These are phyloP conservation scores for Ciconia maguari DNA, from an alignment of 2,113 vertebrate genomes.

Conservation along the genomic window DNA sequence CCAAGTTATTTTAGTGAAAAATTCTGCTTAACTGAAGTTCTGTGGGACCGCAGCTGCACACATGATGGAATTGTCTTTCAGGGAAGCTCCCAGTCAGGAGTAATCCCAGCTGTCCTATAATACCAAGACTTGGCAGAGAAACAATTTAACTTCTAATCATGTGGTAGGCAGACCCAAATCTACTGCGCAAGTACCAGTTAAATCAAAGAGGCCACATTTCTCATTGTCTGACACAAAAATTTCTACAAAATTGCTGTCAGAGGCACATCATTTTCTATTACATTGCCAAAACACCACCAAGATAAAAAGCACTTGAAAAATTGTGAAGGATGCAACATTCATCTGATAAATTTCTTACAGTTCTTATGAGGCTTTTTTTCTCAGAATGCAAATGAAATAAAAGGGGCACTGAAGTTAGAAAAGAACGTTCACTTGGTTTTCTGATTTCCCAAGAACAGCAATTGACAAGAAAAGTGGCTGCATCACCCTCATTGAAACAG, in stretches of 20 bases:
- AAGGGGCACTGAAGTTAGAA: not conserved
- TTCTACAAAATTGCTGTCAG: not conserved
- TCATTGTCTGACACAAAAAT: not conserved
- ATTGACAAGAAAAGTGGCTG: not conserved
- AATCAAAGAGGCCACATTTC: not conserved
- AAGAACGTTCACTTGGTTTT: not conserved
- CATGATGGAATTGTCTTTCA: not conserved
- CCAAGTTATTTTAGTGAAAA: not conserved
- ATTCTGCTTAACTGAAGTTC: not conserved
- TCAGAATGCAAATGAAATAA: slow-evolving; percentile 2
- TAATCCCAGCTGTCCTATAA: not conserved
- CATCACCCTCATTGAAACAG: not conserved
- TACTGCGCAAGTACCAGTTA: not conserved
- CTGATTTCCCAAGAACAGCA: not conserved
- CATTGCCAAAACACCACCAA: not conserved
- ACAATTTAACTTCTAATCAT: not conserved
- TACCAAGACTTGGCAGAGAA: not conserved
- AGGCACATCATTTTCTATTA: not conserved
- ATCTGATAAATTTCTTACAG: not conserved
- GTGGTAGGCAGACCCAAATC: not conserved
- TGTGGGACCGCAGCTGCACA: not conserved
- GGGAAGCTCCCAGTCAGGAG: not conserved
- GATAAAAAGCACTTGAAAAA: not conserved
- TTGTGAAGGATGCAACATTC: not conserved
- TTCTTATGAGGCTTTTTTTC: not conserved